phyloP scores from a whole-genome alignment of 2,113 vertebrate species.

The Charadrius vociferus region DNA sequence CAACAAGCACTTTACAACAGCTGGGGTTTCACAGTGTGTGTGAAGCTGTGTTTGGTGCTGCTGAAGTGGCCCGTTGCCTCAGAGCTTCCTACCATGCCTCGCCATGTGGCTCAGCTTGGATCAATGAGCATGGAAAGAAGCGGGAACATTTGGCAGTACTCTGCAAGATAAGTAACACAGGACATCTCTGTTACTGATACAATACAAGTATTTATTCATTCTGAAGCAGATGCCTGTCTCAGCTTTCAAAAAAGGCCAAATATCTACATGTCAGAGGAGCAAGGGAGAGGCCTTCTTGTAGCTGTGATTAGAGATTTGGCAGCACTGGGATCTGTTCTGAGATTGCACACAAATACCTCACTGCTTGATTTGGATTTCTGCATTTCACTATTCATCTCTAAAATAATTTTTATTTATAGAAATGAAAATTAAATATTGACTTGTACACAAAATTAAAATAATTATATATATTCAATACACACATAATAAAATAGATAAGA shows the following conservation, averaged over 20 bases:
- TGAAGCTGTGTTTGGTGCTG: background rate
- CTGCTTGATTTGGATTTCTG: background rate
- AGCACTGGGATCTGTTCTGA: background rate
- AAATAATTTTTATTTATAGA: background rate
- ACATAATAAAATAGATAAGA: background rate
- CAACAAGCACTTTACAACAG: background rate
- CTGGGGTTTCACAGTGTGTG: background rate
- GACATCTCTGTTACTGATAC: slow-evolving; percentile 43
- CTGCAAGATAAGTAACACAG: slow-evolving; percentile 25
- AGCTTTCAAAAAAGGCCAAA: background rate
- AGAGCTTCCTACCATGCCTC: background rate
- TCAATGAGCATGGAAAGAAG: background rate
- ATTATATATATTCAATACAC: background rate
- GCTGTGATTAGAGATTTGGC: background rate
- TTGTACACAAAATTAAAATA: background rate
- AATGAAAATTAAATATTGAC: background rate
- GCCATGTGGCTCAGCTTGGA: accelerated
- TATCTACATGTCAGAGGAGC: background rate
- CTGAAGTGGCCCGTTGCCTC: background rate
- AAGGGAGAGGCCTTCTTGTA: background rate
- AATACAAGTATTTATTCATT: slow-evolving; percentile 21
- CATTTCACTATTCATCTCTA: background rate
- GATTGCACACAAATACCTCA: background rate
- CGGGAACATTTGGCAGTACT: background rate
- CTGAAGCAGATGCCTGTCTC: slow-evolving; percentile 14